These are phyloP conservation scores for Trichacis sp. DNA, from an alignment of 2,888 invertebrate species.

Conservation along the genomic window DNA sequence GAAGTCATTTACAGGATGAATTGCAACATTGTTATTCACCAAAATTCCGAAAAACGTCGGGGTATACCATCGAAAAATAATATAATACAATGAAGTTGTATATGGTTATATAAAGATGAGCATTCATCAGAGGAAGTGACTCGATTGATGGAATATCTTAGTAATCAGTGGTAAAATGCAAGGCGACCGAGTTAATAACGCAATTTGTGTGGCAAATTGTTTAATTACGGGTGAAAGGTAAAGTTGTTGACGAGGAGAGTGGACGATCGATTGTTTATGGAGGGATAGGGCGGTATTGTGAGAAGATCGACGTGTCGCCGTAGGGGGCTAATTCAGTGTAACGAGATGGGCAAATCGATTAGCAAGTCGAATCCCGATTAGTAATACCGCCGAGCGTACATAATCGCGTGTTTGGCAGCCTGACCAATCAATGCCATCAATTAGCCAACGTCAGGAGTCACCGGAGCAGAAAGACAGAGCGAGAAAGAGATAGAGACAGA, in stretches of 20 bases:
- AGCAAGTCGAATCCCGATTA: slow-evolving; percentile 48
- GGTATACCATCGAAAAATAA: no score
- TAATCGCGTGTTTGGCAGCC: slow-evolving; percentile 57
- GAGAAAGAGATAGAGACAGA: no score
- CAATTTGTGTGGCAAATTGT: slow-evolving; percentile 2
- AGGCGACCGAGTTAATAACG: not conserved
- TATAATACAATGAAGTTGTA: no score
- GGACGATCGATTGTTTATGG: slow-evolving; percentile 20
- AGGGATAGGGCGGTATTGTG: slow-evolving; percentile 30
- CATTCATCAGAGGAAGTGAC: no score
- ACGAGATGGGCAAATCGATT: slow-evolving; percentile 45
- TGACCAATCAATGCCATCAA: slow-evolving; percentile 56
- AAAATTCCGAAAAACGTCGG: no score
- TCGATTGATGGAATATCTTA: no score
- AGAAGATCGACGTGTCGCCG: slow-evolving; percentile 32
- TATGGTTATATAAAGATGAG: no score
- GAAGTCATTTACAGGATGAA: no score
- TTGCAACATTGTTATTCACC: no score
- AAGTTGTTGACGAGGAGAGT: slow-evolving; percentile 24
- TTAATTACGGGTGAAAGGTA: slow-evolving; percentile 18
- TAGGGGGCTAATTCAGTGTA: slow-evolving; percentile 24
- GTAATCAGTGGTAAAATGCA: not conserved
- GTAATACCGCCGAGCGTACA: slow-evolving; percentile 53
- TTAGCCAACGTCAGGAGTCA: slow-evolving; percentile 52
- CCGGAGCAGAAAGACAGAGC: slow-evolving; percentile 39